These are phyloP conservation scores for Craterocephalus amniculus DNA, from an alignment of 2,797 vertebrate species.

Conservation along the genomic window DNA sequence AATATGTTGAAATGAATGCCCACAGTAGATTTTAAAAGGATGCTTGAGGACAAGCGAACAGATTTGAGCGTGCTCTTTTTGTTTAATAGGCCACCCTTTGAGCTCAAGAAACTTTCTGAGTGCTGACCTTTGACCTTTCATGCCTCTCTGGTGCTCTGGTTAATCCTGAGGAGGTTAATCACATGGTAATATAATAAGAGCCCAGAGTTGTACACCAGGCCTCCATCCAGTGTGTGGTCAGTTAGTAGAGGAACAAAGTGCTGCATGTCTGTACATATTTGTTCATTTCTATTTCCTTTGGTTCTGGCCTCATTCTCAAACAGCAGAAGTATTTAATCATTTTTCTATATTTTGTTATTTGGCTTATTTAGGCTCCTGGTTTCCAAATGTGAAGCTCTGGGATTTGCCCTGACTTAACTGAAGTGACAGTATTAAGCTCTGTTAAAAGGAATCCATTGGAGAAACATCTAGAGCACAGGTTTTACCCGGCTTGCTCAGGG, in stretches of 20 bases:
- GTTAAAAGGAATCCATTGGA: conserved; percentile 72
- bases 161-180: conserved; percentile 73
- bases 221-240: conserved; percentile 41
- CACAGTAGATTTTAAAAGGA: conserved; percentile 26
- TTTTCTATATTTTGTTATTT: conserved; percentile 24
- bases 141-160: conserved; percentile 54
- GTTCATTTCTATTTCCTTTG: conserved; percentile 15
- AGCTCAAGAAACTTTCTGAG: conserved; percentile 58
- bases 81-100: conserved; percentile 58
- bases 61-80: conserved; percentile 53
- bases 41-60: conserved; percentile 35
- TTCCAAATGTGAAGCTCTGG: conserved; percentile 28
- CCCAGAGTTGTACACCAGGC: conserved; percentile 28
- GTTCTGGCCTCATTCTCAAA: conserved; percentile 9
- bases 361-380: conserved; percentile 22
- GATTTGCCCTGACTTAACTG: conserved; percentile 58
- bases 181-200: conserved; percentile 74
- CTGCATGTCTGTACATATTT: conserved; percentile 2
- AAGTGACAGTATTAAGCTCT: conserved; percentile 70
- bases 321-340: conserved; percentile 5
- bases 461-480: conserved; percentile 69
- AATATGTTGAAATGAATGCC: conserved; percentile 20
- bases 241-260: conserved; percentile 15
- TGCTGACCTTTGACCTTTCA: conserved; percentile 56
- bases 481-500: conserved; percentile 42